Evolutionary conservation across 2,113 vertebrate genomes (phyloP).

Genomic region (Gymnobelideus leadbeateri): DNA sequence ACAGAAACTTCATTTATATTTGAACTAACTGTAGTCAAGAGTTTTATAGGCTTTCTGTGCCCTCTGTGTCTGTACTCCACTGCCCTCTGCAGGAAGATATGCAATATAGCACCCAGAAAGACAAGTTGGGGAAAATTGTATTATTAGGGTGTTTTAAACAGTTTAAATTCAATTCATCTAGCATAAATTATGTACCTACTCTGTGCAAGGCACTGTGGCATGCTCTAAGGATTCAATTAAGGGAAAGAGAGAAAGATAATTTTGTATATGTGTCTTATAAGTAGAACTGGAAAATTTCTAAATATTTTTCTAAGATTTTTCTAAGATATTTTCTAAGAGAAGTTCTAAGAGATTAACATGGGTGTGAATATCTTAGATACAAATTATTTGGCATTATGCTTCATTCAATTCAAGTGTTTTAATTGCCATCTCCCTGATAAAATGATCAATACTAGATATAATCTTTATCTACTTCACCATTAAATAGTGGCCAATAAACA

Average conservation of each 20-base stretch:
- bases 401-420: slow-evolving; percentile 19
- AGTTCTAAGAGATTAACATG: background rate
- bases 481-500: background rate
- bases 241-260: slow-evolving; percentile 16
- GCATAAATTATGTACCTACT: background rate
- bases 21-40: background rate
- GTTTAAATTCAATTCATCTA: background rate
- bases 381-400: background rate
- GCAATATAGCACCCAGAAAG: slow-evolving; percentile 6
- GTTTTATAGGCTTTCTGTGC: background rate
- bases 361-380: no score
- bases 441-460: background rate
- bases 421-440: slow-evolving; percentile 1
- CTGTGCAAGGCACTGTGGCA: background rate
- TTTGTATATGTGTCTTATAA: background rate
- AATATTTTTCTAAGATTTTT: background rate
- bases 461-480: background rate
- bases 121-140: slow-evolving; percentile 33
- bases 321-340: background rate
- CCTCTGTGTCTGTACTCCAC: slow-evolving; percentile 75
- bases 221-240: background rate
- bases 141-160: background rate
- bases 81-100: slow-evolving; percentile 79
- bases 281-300: background rate
- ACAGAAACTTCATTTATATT: background rate